These are phyloP conservation scores for Halcyon smyrnensis DNA, from an alignment of 2,797 vertebrate genomes.

Conservation along the genomic window DNA sequence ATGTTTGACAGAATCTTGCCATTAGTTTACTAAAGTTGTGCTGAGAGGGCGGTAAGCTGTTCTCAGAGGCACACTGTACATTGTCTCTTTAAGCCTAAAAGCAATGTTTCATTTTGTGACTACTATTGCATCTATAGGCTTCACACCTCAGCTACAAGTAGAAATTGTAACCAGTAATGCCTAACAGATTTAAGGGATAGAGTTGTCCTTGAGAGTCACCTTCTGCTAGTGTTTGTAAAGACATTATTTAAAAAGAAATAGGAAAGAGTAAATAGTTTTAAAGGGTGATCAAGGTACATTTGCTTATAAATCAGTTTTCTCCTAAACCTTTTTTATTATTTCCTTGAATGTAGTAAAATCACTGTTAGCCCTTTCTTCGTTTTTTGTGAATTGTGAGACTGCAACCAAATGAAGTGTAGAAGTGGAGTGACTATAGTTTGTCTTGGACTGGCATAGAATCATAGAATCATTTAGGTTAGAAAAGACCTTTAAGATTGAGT, in stretches of 20 bases:
- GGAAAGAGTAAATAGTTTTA: neutral
- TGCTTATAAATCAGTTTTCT: neutral
- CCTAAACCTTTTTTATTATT: neutral
- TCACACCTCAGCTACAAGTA: neutral
- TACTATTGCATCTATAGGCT: neutral
- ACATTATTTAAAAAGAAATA: neutral
- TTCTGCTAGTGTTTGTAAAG: neutral
- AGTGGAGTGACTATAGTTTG: neutral
- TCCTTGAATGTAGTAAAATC: neutral
- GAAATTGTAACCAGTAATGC: neutral
- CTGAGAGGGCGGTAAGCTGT: neutral
- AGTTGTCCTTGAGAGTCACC: neutral
- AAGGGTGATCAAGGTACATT: neutral
- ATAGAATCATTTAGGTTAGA: neutral
- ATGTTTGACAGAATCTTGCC: neutral
- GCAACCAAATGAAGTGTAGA: neutral
- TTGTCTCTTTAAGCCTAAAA: neutral
- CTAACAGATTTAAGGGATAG: neutral
- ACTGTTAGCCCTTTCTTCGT: neutral
- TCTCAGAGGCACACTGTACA: neutral
- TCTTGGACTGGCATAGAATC: neutral
- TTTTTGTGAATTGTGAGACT: neutral
- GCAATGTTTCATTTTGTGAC: neutral
- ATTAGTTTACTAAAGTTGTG: neutral
- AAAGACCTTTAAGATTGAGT: neutral